These are phyloP conservation scores for Unio delphinus DNA, from an alignment of 2,888 invertebrate genomes.

Conservation along the genomic window DNA sequence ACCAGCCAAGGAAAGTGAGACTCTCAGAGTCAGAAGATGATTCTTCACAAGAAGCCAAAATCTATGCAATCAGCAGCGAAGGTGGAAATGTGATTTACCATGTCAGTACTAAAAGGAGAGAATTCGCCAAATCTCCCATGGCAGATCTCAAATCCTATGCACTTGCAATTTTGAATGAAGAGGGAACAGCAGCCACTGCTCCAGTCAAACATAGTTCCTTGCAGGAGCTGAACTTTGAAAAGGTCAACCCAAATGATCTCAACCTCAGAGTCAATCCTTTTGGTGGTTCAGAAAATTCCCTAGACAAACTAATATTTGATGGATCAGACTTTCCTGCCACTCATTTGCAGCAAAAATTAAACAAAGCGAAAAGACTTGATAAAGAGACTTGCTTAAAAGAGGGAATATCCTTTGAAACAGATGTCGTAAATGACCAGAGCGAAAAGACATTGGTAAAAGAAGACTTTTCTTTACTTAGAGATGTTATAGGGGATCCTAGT, in stretches of 20 bases:
- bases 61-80: constrained; percentile 87
- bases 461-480: background rate
- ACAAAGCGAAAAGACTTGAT: constrained; percentile 59
- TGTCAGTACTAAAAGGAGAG: constrained; percentile 71
- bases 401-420: constrained; percentile 61
- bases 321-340: constrained; percentile 56
- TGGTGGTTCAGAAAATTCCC: constrained; percentile 68
- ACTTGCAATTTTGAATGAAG: constrained; percentile 74
- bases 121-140: constrained; percentile 57
- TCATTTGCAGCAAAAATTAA: constrained; percentile 44
- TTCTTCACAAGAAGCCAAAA: constrained; percentile 74
- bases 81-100: constrained; percentile 81
- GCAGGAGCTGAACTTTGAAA: constrained; percentile 74
- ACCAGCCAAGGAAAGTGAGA: constrained; percentile 65
- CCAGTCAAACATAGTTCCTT: constrained; percentile 62
- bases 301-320: constrained; percentile 64
- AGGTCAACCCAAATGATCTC: constrained; percentile 74
- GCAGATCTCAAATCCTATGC: constrained; percentile 73
- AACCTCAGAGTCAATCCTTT: constrained; percentile 81
- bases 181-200: constrained; percentile 53
- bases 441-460: background rate
- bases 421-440: too few species aligned
- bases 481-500: background rate
- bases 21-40: constrained; percentile 53
- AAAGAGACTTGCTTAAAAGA: constrained; percentile 66